phyloP scores from a whole-genome alignment of 2,888 invertebrate species.

The Onchidella celtica region DNA sequence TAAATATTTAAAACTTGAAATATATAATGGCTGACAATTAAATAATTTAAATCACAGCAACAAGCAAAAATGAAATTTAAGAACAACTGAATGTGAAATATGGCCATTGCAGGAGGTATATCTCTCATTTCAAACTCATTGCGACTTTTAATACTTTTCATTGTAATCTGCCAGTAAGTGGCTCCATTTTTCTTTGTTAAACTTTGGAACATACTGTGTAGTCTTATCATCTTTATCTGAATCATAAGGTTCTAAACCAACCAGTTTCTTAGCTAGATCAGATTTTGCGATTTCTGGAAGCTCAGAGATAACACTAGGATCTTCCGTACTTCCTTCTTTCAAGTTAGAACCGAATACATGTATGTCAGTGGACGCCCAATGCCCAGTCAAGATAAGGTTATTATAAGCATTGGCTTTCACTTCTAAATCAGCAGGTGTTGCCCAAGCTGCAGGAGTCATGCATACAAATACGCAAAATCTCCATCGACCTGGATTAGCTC shows the following conservation, averaged over 20 bases:
- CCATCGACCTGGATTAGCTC: conserved; percentile 67
- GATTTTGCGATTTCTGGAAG: conserved; percentile 57
- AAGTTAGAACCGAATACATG: conserved; percentile 50
- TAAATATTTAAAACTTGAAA: too few relatives aligned
- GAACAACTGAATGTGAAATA: too few relatives aligned
- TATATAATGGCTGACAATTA: too few relatives aligned
- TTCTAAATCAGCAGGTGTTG: conserved; percentile 60
- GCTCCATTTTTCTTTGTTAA: neutral
- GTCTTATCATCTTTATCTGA: conserved; percentile 19
- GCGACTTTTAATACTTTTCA: too few relatives aligned
- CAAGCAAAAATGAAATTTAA: too few relatives aligned
- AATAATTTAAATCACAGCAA: too few relatives aligned
- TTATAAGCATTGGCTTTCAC: conserved; percentile 64
- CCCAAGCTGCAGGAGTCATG: conserved; percentile 74
- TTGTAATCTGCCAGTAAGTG: too few relatives aligned
- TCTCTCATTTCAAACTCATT: too few relatives aligned
- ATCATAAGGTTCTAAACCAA: conserved; percentile 53
- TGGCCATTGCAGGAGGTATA: too few relatives aligned
- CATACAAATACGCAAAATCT: conserved; percentile 70
- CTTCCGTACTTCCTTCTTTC: neutral
- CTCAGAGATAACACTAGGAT: conserved; percentile 31
- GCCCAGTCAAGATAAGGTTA: conserved; percentile 61
- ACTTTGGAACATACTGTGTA: conserved; percentile 20
- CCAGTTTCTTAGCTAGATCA: conserved; percentile 52
- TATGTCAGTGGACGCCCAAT: conserved; percentile 71